Base-by-base conservation (phyloP, 2,888 invertebrate genomes). In the Acleris cristana region DNA sequence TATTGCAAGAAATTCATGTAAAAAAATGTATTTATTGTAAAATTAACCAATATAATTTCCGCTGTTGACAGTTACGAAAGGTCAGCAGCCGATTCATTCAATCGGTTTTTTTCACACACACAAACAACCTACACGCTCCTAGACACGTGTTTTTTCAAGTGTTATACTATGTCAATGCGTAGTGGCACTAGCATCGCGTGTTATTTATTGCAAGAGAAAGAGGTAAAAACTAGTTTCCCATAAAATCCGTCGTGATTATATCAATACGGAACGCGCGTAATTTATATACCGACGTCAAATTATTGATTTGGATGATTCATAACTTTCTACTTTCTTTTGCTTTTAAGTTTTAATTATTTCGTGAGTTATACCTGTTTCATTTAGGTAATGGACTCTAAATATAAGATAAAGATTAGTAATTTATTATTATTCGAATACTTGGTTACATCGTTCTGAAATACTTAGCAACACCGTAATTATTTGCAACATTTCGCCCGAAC, bases 71-170 rank as follows among this genome's bases (percentile, higher is more conserved):
- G 81, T 73, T 80, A 66, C 58, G 74, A 82, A 86, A 88, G 88
- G 88, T 89, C 89, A 89, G 86, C 87, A 88, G 86, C 88, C 90
- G 84, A 80, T 80, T 80, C 80, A 83, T 81, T 73, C 60, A 70
- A 71, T 70, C 70, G 71, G 60, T 74, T 76, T 75, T 74, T 73
- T 69, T 61, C 57, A 81, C 79, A 77, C 71, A 70, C 71, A 56
- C 69, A 64, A 71, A 72, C 73, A 76, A 75, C 73, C 72, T 72
- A 63, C 58, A 70, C 69, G 66, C 70, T 70, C 71, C 68, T 57
- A 51, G 53, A 66, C 71, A 65, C 67, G 52, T 56, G 55, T 64
- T 64, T 69, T 74, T 71, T 67, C 72, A 73, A 64, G 40, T 40
- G 40, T 40, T 60, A 23, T 56, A 54, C 53, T 18, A 59, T 34